These are phyloP conservation scores for Pycnomerus fuliginosus DNA, from an alignment of 2,888 invertebrate genomes.

Conservation along the genomic window DNA sequence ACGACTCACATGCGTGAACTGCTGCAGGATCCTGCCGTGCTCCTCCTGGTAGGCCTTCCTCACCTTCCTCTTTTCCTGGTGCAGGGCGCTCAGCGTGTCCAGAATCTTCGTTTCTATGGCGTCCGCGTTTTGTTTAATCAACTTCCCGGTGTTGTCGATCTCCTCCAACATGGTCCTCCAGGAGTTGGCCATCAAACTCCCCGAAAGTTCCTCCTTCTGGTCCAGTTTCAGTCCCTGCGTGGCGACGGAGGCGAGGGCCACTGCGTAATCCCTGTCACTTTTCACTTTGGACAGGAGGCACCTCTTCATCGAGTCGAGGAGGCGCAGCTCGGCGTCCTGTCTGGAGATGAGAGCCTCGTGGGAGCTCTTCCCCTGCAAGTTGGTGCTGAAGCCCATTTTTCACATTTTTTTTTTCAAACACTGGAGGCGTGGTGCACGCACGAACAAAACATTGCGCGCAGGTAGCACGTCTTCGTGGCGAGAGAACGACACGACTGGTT, in stretches of 20 bases:
- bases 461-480: too few species aligned
- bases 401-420: background rate
- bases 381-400: slow-evolving; percentile 81
- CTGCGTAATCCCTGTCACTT: slow-evolving; percentile 89
- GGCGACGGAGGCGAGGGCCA: slow-evolving; percentile 77
- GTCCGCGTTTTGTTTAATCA: slow-evolving; percentile 84
- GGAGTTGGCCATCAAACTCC: slow-evolving; percentile 67
- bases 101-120: slow-evolving; percentile 78
- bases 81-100: slow-evolving; percentile 77
- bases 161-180: slow-evolving; percentile 90
- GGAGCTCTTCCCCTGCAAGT: slow-evolving; percentile 82
- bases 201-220: slow-evolving; percentile 69
- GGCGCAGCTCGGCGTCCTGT: slow-evolving; percentile 89
- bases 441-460: slow-evolving; percentile 8
- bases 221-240: slow-evolving; percentile 83
- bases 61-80: slow-evolving; percentile 84
- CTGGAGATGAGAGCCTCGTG: slow-evolving; percentile 88
- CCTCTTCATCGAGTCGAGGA: slow-evolving; percentile 88
- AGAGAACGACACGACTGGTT: background rate
- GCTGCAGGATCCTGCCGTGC: slow-evolving; percentile 77
- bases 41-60: slow-evolving; percentile 89
- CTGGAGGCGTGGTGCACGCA: background rate
- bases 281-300: slow-evolving; percentile 85
- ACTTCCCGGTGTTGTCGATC: slow-evolving; percentile 79
- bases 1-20: slow-evolving; percentile 73